Conservation (phyloP, 2,888 invertebrate genomes). For the Pteria penguin region DNA sequence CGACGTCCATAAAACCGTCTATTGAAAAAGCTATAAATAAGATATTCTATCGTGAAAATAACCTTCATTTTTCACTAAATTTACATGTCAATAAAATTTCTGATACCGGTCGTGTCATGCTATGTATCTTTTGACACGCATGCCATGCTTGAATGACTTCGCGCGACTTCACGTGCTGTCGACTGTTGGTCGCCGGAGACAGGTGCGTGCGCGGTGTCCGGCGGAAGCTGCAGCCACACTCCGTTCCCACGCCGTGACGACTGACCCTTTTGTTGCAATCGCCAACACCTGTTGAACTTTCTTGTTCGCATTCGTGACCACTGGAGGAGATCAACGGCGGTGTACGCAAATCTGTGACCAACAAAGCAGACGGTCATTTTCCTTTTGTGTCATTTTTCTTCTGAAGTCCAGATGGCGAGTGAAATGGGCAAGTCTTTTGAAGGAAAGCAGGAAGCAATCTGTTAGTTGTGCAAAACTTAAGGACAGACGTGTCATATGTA, state of each 20-base stretch:
- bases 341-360: background rate
- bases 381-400: background rate
- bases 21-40: no score
- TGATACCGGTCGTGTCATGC: no score
- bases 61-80: no score
- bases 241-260: constrained; percentile 38
- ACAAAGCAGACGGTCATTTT: background rate
- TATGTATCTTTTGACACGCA: no score
- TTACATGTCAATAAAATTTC: no score
- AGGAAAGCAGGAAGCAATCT: background rate
- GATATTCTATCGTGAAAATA: no score
- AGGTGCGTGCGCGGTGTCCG: constrained; percentile 35
- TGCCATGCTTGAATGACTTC: constrained; percentile 9
- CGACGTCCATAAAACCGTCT: no score
- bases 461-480: no score
- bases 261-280: constrained; percentile 22
- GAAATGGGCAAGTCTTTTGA: no score
- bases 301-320: background rate
- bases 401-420: background rate
- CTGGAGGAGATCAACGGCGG: background rate
- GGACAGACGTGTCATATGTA: no score
- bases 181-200: constrained; percentile 5
- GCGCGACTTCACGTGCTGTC: constrained; percentile 8
- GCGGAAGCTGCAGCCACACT: constrained; percentile 23
- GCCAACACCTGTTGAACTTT: constrained; percentile 8